Evolutionary conservation across 2,888 invertebrate genomes (phyloP).

Genomic region (Hofmannophila pseudospretella): DNA sequence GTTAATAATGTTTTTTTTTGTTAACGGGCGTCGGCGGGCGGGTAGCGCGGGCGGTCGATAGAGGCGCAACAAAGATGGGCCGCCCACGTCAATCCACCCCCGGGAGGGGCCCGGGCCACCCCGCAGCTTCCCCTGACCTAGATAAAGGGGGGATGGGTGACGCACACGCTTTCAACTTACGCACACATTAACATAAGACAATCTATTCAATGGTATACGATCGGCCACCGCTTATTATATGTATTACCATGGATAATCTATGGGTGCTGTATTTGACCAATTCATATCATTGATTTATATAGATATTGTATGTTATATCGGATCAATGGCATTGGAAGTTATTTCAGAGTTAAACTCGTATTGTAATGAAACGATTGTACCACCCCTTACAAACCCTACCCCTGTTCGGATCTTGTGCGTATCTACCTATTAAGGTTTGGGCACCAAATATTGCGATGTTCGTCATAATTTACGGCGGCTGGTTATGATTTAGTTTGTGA

Average conservation of each 20-base stretch:
- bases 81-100: constrained; percentile 34
- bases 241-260: neutral
- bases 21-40: constrained; percentile 25
- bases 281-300: neutral
- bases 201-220: constrained; percentile 3
- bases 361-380: no score
- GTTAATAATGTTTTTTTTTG: constrained; percentile 36
- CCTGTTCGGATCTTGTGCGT: no score
- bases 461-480: no score
- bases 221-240: neutral
- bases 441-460: no score
- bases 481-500: no score
- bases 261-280: neutral
- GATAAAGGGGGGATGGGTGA: constrained; percentile 47
- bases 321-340: no score
- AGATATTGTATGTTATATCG: no score
- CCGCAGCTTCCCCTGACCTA: constrained; percentile 55
- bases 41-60: constrained; percentile 54
- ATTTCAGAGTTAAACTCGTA: no score
- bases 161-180: constrained; percentile 17
- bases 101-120: constrained; percentile 23
- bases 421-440: no score
- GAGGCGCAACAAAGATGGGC: constrained; percentile 40
- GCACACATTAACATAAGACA: neutral
- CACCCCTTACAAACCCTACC: no score